These are phyloP conservation scores for Dendrolimus punctatus DNA, from an alignment of 1,140 invertebrate species.

Conservation along the genomic window DNA sequence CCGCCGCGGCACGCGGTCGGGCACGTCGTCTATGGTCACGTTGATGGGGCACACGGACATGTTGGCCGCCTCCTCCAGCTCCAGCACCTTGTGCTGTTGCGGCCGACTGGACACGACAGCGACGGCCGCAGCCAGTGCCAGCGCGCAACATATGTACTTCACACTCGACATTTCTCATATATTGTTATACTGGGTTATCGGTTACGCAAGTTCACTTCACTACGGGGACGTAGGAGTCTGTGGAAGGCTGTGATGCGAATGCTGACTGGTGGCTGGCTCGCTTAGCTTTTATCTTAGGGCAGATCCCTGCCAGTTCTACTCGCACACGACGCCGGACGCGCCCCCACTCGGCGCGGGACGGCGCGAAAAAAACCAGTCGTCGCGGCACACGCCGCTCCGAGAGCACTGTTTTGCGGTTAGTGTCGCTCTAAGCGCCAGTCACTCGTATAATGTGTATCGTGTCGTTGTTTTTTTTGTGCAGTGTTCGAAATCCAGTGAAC, in stretches of 20 bases:
- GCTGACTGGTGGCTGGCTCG: no score
- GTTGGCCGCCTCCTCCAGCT: constrained; percentile 33
- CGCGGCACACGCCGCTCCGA: no score
- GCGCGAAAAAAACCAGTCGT: no score
- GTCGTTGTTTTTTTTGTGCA: no score
- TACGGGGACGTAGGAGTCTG: constrained; percentile 19
- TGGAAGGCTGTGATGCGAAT: constrained; percentile 31
- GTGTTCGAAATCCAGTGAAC: no score
- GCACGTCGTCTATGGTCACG: constrained; percentile 31
- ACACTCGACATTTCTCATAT: constrained; percentile 12
- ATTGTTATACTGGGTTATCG: not conserved
- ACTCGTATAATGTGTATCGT: no score
- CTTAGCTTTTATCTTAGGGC: no score
- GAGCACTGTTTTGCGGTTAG: no score
- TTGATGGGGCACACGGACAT: constrained; percentile 49
- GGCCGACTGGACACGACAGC: constrained; percentile 9
- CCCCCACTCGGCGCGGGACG: no score
- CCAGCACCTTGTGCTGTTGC: constrained; percentile 7
- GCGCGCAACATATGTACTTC: constrained; percentile 3
- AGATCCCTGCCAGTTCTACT: no score
- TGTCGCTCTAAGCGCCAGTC: no score
- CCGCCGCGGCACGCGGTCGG: constrained; percentile 35
- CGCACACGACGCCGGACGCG: no score
- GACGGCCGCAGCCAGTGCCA: constrained; percentile 11
- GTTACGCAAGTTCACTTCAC: constrained; percentile 7